Evolutionary conservation across 1,140 invertebrate species (phyloP).

Genomic region (Battus philenor): DNA sequence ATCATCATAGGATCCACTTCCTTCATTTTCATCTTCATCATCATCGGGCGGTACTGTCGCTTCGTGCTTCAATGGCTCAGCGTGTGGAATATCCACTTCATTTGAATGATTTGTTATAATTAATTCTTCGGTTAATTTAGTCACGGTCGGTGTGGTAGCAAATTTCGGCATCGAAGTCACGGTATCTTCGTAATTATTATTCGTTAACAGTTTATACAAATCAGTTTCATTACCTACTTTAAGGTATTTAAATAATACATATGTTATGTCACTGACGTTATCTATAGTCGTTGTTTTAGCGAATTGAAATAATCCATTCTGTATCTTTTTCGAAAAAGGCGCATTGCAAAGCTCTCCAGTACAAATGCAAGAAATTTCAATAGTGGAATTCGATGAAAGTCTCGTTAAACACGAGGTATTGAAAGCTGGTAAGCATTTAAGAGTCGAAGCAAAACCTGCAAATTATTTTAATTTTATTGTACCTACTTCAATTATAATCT

Average conservation of each 20-base stretch:
- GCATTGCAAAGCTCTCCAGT: constrained; percentile 46
- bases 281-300: constrained; percentile 23
- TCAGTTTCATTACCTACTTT: constrained; percentile 34
- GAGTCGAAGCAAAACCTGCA: constrained; percentile 47
- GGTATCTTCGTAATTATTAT: constrained; percentile 1
- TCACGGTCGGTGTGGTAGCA: neutral
- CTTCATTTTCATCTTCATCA: constrained; percentile 61
- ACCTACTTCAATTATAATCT: too few relatives aligned
- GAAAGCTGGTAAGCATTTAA: constrained; percentile 35
- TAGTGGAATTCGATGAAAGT: constrained; percentile 25
- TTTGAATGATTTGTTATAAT: constrained; percentile 5
- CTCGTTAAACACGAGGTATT: constrained; percentile 38
- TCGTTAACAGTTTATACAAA: constrained; percentile 24
- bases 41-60: constrained; percentile 59
- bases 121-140: constrained; percentile 2
- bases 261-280: constrained; percentile 32
- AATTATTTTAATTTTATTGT: constrained; percentile 8
- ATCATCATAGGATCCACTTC: constrained; percentile 56
- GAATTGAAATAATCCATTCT: constrained; percentile 44
- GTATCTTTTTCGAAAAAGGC: constrained; percentile 37
- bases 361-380: constrained; percentile 49
- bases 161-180: neutral
- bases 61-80: constrained; percentile 51
- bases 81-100: constrained; percentile 24
- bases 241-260: constrained; percentile 45